A percentile compares a stretch with the other conserved stretches of the same genome.
Evolutionary conservation across 2,113 vertebrate genomes (phyloP).

Genomic region (Micromys minutus): DNA sequence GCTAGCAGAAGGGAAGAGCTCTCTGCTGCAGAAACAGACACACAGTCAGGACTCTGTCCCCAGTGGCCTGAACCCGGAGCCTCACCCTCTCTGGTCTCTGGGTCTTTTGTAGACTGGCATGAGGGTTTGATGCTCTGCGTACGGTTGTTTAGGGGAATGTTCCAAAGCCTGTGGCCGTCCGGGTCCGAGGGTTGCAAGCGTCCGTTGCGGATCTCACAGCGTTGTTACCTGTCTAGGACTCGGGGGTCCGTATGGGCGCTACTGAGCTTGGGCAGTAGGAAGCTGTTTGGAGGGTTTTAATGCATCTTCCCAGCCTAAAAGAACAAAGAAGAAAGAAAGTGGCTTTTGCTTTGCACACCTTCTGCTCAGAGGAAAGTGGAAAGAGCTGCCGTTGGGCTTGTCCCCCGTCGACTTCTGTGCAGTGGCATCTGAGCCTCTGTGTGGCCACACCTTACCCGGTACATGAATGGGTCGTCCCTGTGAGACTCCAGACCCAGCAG

Average conservation of each 20-base stretch:
- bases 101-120: neutral
- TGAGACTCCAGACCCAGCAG: neutral
- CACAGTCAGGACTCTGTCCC: neutral
- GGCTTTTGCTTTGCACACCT: neutral
- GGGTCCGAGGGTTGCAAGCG: fast-evolving
- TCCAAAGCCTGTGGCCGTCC: neutral
- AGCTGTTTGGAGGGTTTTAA: neutral
- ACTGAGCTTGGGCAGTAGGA: neutral
- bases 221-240: neutral
- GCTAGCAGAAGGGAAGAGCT: neutral
- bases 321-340: neutral
- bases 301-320: neutral
- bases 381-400: neutral
- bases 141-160: neutral
- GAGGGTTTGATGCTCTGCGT: neutral
- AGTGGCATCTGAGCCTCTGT: neutral
- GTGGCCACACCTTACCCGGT: neutral
- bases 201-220: neutral
- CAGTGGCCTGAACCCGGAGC: neutral
- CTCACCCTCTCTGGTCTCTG: conserved; percentile 31
- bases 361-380: neutral
- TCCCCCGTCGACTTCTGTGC: neutral
- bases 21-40: neutral
- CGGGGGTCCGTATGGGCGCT: neutral
- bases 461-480: fast-evolving